Base-by-base conservation (phyloP, 1,140 invertebrate genomes). In the Camponotus vicinus region DNA sequence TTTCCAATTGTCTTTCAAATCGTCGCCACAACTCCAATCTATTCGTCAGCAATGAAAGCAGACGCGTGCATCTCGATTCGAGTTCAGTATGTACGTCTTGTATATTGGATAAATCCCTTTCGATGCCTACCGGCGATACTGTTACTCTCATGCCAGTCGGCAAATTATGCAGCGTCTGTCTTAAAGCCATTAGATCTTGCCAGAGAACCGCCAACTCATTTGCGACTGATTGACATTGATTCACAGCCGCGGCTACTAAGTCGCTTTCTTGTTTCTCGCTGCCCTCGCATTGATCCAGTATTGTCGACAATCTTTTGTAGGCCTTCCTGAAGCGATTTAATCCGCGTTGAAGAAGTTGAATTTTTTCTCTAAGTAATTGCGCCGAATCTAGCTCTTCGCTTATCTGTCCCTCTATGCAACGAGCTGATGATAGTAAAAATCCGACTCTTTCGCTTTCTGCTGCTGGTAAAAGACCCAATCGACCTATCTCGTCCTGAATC, bases 401-500 rank as follows among this genome's bases (percentile, higher is more conserved):
- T 77, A 98, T 96, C 87, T 97, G 96, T 49, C 96, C 95, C 86
- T 97, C 97, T 5, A 98, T 95, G 27, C 96, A 96, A 63, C 97
- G 96, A 0, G 97, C 97, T 32, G 96, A 95, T 0, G 96, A 95
- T 13, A 98, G 93, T 0, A 98, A 93, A 77, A 96, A 95, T 5
- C 97, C 97, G n/a, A 98, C 96, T 85, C 96, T 96, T 87, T 98
- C 97, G 0, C 97, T 97, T 90, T 98, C 97, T 0, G 96, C 95
- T 0, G 97, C 96, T 0, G 97, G 97, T 8, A 98, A 92, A 15
- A 97, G 94, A 49, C 97, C 97, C 55, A 98, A 93, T 85, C 96
- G 95, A 5, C 97, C 97, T n/a, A 98, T 93, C 89, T 98, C 97
- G 90, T 98, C 97, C 93, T 97, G 97, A 89, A 98, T 97, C 18